Base-by-base conservation (phyloP, 2,888 invertebrate genomes). In the Adela reaumurella region DNA sequence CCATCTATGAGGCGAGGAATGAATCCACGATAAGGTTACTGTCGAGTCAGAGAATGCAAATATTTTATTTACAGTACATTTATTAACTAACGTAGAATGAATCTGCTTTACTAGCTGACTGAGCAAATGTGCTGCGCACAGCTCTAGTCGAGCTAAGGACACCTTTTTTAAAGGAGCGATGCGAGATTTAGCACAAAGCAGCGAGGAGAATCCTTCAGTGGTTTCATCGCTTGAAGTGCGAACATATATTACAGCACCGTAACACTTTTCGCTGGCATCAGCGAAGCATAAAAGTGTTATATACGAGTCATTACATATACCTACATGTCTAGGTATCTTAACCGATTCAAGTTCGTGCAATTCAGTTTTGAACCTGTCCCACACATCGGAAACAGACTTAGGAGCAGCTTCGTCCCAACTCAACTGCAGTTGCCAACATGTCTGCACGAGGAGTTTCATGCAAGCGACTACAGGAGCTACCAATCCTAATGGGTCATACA, bases 21-120 rank as follows among this genome's bases (percentile, higher is more conserved):
- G 50, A 19, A 54, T 54, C 53, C 54, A 54, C 3, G 46, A 19
- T 18, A 54, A 44, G 2, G 53, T 47, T 2, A 54, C 41, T 16
- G 50, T 53, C 6, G 54, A 53, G 19, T 54, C 52, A 1, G 54
- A 50, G 24, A 54, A 54, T 3, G 49, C 49, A 29, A 24, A 46
- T 10, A 50, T 47, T 10, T 50, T 19, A 8, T 51, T 16, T 17
- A 54, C 49, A 3, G 50, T 17, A n/a, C 45, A 45, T 20, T 50
- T 46, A 41, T 46, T 43, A 10, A 10, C 6, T 43, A 4, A 49
- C n/a, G 17, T 5, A 44, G 17, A 44, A 28, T 1, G 2, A 2
- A 2, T 44, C 45, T 11, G 19, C 10, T 2, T 2, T 1, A 50
- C 19, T 19, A 52, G 29, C 16, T 50, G 46, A 17, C 50, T 14